phyloP scores from a whole-genome alignment of 2,888 invertebrate genomes.

The Drosophila tanythrix region DNA sequence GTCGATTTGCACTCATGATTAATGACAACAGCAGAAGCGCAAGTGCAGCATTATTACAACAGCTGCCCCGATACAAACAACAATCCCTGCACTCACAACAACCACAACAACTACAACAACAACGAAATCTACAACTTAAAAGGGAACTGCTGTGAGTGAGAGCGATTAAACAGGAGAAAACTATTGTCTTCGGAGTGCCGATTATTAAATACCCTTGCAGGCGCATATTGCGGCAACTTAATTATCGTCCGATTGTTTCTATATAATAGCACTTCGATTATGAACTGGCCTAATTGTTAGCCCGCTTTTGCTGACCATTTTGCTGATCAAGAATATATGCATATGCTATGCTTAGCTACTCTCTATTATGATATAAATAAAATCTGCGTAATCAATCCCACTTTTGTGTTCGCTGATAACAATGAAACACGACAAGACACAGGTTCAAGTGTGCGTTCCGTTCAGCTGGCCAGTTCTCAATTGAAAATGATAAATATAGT shows the following conservation, averaged over 20 bases:
- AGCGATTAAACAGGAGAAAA: conserved; percentile 30
- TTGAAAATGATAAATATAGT: conserved; percentile 43
- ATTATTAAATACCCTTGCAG: conserved; percentile 5
- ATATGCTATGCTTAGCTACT: not conserved
- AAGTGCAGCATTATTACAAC: conserved; percentile 29
- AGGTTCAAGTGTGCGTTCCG: conserved; percentile 38
- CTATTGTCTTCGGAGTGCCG: conserved; percentile 2
- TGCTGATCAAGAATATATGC: not conserved
- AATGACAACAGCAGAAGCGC: conserved; percentile 25
- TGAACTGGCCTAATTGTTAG: not conserved
- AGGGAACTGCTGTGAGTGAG: conserved; percentile 67
- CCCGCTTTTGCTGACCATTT: not conserved
- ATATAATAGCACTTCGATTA: not conserved
- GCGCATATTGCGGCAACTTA: not conserved
- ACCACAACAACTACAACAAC: conserved; percentile 20
- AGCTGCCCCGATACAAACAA: conserved; percentile 26
- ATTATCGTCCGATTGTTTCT: not conserved
- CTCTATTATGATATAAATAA: conserved; percentile 1
- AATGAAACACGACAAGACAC: not conserved
- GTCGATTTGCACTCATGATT: conserved; percentile 31
- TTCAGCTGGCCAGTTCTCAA: conserved; percentile 41
- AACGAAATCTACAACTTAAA: conserved; percentile 34
- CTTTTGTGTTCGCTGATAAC: conserved; percentile 44
- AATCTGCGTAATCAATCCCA: conserved; percentile 9
- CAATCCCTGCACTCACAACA: conserved; percentile 13